Conservation (phyloP, 2,797 vertebrate species). For the Todus mexicanus region DNA sequence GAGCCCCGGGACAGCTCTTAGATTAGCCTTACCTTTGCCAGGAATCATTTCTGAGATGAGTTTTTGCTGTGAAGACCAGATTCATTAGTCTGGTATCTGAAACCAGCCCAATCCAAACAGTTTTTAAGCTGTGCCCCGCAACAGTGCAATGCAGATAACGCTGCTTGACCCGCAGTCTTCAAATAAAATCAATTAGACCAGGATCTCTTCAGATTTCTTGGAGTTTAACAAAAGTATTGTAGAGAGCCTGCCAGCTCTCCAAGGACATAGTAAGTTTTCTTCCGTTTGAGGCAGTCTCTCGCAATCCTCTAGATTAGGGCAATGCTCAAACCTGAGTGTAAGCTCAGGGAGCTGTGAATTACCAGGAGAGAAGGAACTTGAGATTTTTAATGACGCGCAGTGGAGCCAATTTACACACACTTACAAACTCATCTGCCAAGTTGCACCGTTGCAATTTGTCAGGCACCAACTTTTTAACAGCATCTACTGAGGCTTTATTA, state of each 20-base stretch:
- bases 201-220: background rate
- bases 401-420: constrained; percentile 41
- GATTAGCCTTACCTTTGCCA: background rate
- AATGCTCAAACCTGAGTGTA: background rate
- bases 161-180: background rate
- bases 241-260: background rate
- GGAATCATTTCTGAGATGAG: background rate
- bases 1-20: background rate
- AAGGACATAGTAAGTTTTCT: background rate
- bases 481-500: constrained; percentile 48
- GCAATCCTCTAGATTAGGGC: background rate
- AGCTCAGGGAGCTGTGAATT: background rate
- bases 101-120: background rate
- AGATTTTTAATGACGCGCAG: constrained; percentile 38
- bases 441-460: background rate
- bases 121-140: background rate
- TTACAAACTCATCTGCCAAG: background rate
- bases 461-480: constrained; percentile 48
- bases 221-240: background rate
- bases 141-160: too few species aligned
- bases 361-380: background rate
- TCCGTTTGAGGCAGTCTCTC: background rate
- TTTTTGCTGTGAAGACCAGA: background rate
- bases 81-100: background rate
- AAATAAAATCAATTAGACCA: background rate